These are phyloP conservation scores for Ophthalmolycus amberensis DNA, from an alignment of 2,113 vertebrate genomes.

Conservation along the genomic window DNA sequence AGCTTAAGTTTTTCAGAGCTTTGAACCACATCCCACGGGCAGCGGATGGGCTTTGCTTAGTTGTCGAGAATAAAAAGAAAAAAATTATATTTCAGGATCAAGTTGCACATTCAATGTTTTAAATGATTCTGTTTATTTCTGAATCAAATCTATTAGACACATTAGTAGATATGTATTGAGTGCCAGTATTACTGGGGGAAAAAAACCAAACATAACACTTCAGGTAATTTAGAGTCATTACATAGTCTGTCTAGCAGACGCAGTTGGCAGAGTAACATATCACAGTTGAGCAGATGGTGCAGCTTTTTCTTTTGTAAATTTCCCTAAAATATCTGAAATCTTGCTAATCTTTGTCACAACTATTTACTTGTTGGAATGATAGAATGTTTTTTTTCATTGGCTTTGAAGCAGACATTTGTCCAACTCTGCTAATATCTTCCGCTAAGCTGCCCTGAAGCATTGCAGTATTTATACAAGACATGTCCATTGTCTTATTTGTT, in stretches of 20 bases:
- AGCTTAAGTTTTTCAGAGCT: not conserved
- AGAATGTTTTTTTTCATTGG: not conserved
- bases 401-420: not conserved
- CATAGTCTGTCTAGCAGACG: conserved; percentile 27
- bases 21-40: not conserved
- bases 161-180: not conserved
- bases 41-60: not conserved
- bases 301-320: conserved; percentile 11
- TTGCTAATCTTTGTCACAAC: conserved; percentile 19
- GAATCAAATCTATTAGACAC: conserved; percentile 6
- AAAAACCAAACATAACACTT: conserved; percentile 36
- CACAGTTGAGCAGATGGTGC: conserved; percentile 54
- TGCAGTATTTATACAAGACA: conserved; percentile 25
- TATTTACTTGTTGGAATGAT: not conserved
- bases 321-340: conserved; percentile 30
- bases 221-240: conserved; percentile 62
- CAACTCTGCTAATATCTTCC: not conserved
- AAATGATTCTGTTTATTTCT: not conserved
- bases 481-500: conserved; percentile 38
- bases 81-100: no score
- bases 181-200: conserved; percentile 5
- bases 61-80: not conserved
- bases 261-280: conserved; percentile 40
- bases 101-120: not conserved
- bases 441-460: not conserved